These are phyloP conservation scores for Myocastor coypus DNA, from an alignment of 2,113 vertebrate genomes.

Conservation along the genomic window DNA sequence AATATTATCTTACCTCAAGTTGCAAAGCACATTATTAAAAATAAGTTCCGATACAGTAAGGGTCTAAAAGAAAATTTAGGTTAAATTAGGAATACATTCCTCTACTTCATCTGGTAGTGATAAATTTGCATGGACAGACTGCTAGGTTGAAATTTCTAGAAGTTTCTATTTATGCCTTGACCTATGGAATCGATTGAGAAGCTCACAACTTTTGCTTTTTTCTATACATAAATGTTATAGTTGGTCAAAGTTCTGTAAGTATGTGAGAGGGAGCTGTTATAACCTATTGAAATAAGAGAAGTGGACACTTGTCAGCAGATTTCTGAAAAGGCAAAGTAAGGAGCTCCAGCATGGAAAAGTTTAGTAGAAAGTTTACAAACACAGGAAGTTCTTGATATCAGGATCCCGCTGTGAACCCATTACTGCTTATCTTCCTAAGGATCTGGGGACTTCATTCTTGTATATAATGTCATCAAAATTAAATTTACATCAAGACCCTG, in stretches of 20 bases:
- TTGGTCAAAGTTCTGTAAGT: conserved; percentile 2
- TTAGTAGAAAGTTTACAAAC: neutral
- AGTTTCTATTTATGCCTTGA: neutral
- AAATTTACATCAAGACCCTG: neutral
- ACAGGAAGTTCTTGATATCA: neutral
- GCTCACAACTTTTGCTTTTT: neutral
- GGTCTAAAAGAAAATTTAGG: neutral
- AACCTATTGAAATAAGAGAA: neutral
- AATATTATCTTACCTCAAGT: neutral
- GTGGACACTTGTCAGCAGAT: neutral
- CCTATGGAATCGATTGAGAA: neutral
- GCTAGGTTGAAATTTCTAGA: neutral
- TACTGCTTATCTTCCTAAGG: neutral
- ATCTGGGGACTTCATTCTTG: neutral
- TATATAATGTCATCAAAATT: neutral
- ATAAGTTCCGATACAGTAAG: neutral
- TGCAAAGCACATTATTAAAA: neutral
- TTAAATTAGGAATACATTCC: neutral
- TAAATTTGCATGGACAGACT: neutral
- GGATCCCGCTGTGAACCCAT: neutral
- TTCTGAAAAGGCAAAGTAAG: neutral
- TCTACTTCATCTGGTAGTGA: neutral
- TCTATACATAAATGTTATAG: neutral
- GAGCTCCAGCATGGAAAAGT: neutral
- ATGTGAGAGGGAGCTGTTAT: neutral